These are phyloP conservation scores for Hippocampus kuda DNA, from an alignment of 2,797 vertebrate species.

Conservation along the genomic window DNA sequence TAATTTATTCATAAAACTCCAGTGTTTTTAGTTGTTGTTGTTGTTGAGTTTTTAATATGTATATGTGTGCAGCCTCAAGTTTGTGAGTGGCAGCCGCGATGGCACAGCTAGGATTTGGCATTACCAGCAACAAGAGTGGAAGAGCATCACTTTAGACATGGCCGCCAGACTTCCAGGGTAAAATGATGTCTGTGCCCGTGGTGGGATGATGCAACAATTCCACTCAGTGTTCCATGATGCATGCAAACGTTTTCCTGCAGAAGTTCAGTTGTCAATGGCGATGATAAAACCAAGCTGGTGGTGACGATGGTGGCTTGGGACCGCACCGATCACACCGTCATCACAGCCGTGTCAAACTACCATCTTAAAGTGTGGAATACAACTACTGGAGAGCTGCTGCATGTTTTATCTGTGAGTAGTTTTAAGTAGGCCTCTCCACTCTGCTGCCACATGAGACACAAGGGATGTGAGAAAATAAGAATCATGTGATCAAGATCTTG, in stretches of 20 bases:
- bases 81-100: conserved; percentile 96
- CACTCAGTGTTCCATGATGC: not conserved
- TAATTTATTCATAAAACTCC: too few species aligned
- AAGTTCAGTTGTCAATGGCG: conserved; percentile 63
- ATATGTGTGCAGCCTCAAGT: conserved; percentile 67
- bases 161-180: conserved; percentile 88
- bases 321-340: conserved; percentile 79
- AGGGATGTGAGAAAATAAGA: too few species aligned
- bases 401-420: conserved; percentile 82
- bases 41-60: conserved; percentile 4
- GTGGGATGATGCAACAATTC: not conserved
- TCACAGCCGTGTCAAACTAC: conserved; percentile 95
- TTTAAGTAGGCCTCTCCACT: not conserved
- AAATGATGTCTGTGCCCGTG: conserved; percentile 21
- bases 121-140: conserved; percentile 96
- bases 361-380: conserved; percentile 96
- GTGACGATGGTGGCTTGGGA: conserved; percentile 99
- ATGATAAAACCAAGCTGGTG: conserved; percentile 93
- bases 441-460: not conserved
- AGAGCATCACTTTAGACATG: conserved; percentile 83
- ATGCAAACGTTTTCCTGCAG: conserved; percentile 50
- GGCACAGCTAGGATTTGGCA: conserved; percentile 95
- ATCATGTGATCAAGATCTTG: not conserved
- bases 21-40: too few species aligned
- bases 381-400: conserved; percentile 81